These are phyloP conservation scores for Ammodytes dubius DNA, from an alignment of 2,113 vertebrate genomes.

Conservation along the genomic window DNA sequence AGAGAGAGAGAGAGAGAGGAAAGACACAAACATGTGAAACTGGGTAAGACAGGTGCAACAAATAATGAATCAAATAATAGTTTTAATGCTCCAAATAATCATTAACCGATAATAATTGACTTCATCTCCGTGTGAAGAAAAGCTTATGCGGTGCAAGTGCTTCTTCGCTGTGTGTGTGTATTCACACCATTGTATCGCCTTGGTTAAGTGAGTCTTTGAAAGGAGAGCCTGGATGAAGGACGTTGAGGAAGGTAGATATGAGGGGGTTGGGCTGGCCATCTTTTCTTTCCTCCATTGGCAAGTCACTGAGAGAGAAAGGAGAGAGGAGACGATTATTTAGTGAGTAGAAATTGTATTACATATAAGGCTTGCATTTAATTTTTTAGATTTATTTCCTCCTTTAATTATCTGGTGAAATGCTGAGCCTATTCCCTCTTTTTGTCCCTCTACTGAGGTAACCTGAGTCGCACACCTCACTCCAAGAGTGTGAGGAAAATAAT, in stretches of 20 bases:
- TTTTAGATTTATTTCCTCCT: not conserved
- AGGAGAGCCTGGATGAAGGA: conserved; percentile 25
- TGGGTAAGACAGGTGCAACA: not conserved
- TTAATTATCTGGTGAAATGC: not conserved
- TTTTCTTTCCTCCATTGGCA: not conserved
- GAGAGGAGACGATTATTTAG: not conserved
- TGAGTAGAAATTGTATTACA: not conserved
- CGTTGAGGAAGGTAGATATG: conserved; percentile 10
- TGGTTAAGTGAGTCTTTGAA: not conserved
- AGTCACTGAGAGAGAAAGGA: conserved; percentile 49
- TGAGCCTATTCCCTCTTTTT: not conserved
- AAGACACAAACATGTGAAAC: not conserved
- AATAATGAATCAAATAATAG: not conserved
- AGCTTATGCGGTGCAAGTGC: not conserved
- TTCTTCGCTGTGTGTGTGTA: not conserved
- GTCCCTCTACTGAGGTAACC: no score
- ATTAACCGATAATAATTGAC: not conserved
- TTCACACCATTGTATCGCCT: conserved; percentile 42
- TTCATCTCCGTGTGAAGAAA: not conserved
- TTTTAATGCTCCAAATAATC: not conserved
- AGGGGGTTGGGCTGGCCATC: not conserved
- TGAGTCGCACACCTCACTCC: no score
- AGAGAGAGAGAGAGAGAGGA: conserved; percentile 6
- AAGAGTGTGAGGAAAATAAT: no score
- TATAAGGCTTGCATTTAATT: not conserved